Conservation (phyloP, 2,888 invertebrate genomes). For the Beris morrisii region DNA sequence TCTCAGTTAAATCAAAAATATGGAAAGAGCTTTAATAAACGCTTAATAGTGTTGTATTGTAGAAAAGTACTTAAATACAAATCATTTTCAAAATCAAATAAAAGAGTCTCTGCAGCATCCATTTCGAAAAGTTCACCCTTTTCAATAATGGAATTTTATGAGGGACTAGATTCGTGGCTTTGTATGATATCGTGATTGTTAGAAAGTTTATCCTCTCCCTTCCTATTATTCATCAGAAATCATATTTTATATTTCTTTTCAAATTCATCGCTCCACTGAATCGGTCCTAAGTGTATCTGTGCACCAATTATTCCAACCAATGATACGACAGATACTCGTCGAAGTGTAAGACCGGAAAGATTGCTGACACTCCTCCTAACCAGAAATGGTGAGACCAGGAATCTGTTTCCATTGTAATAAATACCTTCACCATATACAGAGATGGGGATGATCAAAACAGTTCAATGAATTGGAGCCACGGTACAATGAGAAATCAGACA, state of each 20-base stretch:
- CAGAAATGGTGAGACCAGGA: constrained; percentile 2
- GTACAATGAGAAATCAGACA: constrained; percentile 26
- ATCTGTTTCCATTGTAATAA: constrained; percentile 9
- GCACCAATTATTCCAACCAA: no score
- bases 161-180: no score
- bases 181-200: no score
- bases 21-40: no score
- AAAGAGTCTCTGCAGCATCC: no score
- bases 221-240: background rate
- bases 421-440: constrained; percentile 12
- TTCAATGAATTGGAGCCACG: constrained; percentile 12
- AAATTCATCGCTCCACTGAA: constrained; percentile 21
- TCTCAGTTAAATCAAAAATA: no score
- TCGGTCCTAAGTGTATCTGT: background rate
- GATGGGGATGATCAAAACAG: constrained; percentile 23
- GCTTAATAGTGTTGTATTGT: no score
- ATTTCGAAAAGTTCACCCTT: no score
- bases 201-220: background rate
- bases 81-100: no score
- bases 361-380: constrained; percentile 20
- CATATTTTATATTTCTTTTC: constrained; percentile 7
- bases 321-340: background rate
- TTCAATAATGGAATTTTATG: no score
- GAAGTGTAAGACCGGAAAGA: constrained; percentile 32
- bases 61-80: no score